Base-by-base conservation (phyloP, 2,888 invertebrate species). In the Creontiades dilutus region DNA sequence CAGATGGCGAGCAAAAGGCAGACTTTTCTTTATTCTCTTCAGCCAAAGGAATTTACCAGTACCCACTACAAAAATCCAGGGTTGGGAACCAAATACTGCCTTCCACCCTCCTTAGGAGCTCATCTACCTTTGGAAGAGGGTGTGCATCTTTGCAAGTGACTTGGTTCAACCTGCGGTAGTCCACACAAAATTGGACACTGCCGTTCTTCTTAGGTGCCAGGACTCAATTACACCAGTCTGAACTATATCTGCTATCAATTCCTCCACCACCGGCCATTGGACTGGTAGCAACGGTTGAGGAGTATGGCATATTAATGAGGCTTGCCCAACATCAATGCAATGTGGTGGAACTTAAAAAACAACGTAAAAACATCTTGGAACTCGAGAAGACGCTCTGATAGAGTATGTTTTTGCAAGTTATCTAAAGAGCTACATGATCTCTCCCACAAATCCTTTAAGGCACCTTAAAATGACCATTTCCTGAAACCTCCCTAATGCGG, bases 91-190 rank as follows among this genome's bases (percentile, higher is more conserved):
- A 28, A 4, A 12, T 46, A 13, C 28, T 14, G 11, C 37, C 28
- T 14, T 47, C 37, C 13, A 81, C 13, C 19, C 46, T n/a, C 27
- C 37, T 19, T 1, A 81, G 1, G 12, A 46, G 46, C 37, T 81
- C 81, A 37, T 37, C 7, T 7, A 37, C 37, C 37, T 37, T 37
- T 37, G 37, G 37, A 2, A 37, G 7, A 4, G 81, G 81, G 47
- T 81, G 81, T 12, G 81, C 37, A 13, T 81, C 81, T 13, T 81
- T 81, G 12, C 13, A 2, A n/a, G 76, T 76, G 2, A 76, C 76
- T 13, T 76, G 12, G 91, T 94, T 94, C 0, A 93, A 78, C 28
- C 91, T 90, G 9, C 93, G 90, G 90, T 93, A 94, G 89, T 94
- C 93, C 0, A 93, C 92, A 90, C 92, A 27, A 37, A 37, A 37